Base-by-base conservation (phyloP, 1,140 invertebrate species). In the Chironomus striatipennis region DNA sequence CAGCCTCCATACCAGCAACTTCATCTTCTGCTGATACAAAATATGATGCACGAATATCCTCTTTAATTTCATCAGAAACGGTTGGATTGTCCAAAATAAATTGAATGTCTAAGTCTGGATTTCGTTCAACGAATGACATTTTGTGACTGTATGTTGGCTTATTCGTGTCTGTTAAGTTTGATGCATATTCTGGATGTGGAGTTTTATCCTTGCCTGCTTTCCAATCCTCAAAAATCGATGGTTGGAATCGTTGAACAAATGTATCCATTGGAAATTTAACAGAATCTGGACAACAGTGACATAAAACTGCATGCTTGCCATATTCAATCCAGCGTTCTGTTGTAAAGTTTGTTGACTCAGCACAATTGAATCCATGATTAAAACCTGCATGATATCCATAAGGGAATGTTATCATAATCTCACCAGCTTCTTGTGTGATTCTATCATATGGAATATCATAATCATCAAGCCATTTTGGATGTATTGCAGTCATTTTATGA, bases 351-450 rank as follows among this genome's bases (percentile, higher is more conserved):
- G 98, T 99, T 0, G 97, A 98, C 83, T 99, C 98, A 0, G 98
- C 98, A 85, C 95, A 97, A 80, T 99, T 99, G 79, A 97, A 98
- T 8, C 97, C 97, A 85, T 98, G 95, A 84, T 98, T 98, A 78
- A 96, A 98, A 0, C 97, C 95, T 74, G 95, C 93, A 85, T 98
- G 96, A 81, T 98, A 98, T 1, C 95, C 95, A 84, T 94, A 98
- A 0, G 98, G 98, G 84, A 99, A 99, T 1, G 98, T 99, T 24
- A 99, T 98, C 91, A 99, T 99, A 77, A 99, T 96, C 84, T 99
- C 97, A 3, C 97, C 97, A 18, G 89, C 87, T 80, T 97, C 93
- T 87, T 99, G 97, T 1, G 96, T 97, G 73, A 99, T 97, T 89
- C 96, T 98, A 81, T 96, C 94, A 78, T 90, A 96, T 2, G 97